Evolutionary conservation across 2,888 invertebrate genomes (phyloP).

Genomic region (Tanaodytes sp.): DNA sequence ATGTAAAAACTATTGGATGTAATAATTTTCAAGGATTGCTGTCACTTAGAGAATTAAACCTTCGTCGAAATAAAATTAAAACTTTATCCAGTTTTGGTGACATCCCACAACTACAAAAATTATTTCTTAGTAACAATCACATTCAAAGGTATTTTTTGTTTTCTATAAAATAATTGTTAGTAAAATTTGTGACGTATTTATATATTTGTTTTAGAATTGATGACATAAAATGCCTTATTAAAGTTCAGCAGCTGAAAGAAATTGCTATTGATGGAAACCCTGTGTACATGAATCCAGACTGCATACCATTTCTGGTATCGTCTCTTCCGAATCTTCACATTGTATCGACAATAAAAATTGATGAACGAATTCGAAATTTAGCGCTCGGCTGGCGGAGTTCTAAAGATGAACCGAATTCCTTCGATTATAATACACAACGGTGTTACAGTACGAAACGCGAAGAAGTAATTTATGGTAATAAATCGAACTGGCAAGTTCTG

Average conservation of each 20-base stretch:
- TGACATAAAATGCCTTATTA: conserved; percentile 87
- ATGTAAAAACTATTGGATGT: conserved; percentile 83
- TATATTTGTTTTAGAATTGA: conserved; percentile 86
- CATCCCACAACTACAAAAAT: conserved; percentile 82
- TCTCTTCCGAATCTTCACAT: conserved; percentile 83
- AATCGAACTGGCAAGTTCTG: conserved; percentile 94
- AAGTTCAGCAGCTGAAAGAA: conserved; percentile 84
- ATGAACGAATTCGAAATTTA: conserved; percentile 83
- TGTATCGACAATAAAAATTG: conserved; percentile 85
- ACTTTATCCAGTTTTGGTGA: conserved; percentile 87
- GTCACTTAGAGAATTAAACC: conserved; percentile 88
- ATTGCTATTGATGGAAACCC: conserved; percentile 91
- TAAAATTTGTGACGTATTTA: too few species aligned
- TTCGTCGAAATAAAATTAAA: conserved; percentile 88
- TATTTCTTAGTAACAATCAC: conserved; percentile 89
- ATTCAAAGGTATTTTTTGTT: conserved; percentile 76
- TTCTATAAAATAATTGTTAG: too few species aligned
- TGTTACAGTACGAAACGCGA: conserved; percentile 80
- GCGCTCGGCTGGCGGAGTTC: conserved; percentile 87
- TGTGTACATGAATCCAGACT: conserved; percentile 85
- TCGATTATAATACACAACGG: conserved; percentile 78
- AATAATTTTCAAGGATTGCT: conserved; percentile 85
- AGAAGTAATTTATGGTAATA: conserved; percentile 87
- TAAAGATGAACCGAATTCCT: conserved; percentile 82
- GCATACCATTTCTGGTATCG: conserved; percentile 84